Base-by-base conservation (phyloP, 1,140 invertebrate species). In the Bemisia tabaci region DNA sequence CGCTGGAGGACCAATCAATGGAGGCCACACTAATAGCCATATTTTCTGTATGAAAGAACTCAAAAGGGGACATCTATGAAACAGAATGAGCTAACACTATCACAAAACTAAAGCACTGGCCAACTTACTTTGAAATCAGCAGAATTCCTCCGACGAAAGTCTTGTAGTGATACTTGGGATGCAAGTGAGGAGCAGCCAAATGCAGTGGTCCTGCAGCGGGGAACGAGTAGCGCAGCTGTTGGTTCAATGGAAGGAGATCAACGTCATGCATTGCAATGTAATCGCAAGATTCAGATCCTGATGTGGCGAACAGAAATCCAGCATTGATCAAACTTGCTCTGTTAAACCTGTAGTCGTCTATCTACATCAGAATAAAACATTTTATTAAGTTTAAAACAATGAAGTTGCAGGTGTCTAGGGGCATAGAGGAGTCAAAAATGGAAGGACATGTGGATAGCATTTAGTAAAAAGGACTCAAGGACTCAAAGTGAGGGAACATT, bases 241-340 rank as follows among this genome's bases (percentile, higher is more conserved):
- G 79, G 77, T 98, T 99, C 33, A 94, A 75, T 2, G 97, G 97
- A 62, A 98, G 74, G 23, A 98, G 79, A 81, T 99, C 97, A 5
- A 99, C 95, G 82, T 99, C 97, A 78, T 99, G 97, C 94, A 99
- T 98, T 1, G 89, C 95, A 71, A 99, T 89, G 74, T 99, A 98
- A 78, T 98, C 94, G 80, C 88, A 95, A 22, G 87, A 77, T 12
- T n/a, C 59, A 17, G 86, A 83, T 78, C 69, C 70, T 2, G 61
- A 9, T 12, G 86, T 90, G 1, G 86, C 82, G 69, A 89, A 80
- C 67, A 85, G 76, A 78, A 93, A 97, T 1, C 97, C 97, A 70
- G 95, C 89, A 81, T 99, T 99, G 66, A 99, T 96, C 22, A 99
- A 79, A 0, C 95, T 94, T 17, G 94, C 97, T 74, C 97, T 80